A percentile compares a stretch with the other conserved stretches of the same genome.
Evolutionary conservation across 2,113 vertebrate genomes (phyloP).

Genomic region (Thunnus thynnus): DNA sequence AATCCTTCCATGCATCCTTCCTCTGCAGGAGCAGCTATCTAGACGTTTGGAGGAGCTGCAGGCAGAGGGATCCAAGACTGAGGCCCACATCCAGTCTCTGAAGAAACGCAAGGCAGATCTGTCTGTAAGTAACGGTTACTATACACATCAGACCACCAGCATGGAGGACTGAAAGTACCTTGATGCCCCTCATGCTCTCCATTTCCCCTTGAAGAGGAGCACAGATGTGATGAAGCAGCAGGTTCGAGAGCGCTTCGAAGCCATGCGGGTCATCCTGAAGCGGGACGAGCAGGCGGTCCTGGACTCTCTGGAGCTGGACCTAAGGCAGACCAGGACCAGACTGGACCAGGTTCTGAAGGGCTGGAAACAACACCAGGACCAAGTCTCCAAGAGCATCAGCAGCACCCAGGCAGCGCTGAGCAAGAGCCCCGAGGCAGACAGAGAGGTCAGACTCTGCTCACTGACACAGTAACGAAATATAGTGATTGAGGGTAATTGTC

Average conservation of each 20-base stretch:
- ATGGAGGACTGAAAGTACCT: too few relatives aligned
- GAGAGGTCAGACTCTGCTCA: slow-evolving; percentile 37
- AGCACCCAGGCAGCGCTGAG: slow-evolving; percentile 49
- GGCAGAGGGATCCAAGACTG: slow-evolving; percentile 68
- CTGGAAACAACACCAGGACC: slow-evolving; percentile 77
- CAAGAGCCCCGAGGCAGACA: slow-evolving; percentile 14
- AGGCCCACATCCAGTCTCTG: slow-evolving; percentile 82
- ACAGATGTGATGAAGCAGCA: slow-evolving; percentile 82
- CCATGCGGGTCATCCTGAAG: slow-evolving; percentile 65
- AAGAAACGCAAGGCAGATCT: slow-evolving; percentile 82
- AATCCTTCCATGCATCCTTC: not conserved
- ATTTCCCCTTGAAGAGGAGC: slow-evolving; percentile 60
- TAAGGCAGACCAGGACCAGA: slow-evolving; percentile 68
- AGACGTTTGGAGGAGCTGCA: slow-evolving; percentile 75
- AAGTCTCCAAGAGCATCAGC: slow-evolving; percentile 71
- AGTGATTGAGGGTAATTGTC: not conserved
- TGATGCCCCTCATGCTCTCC: not conserved
- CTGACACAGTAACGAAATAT: not conserved
- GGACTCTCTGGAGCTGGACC: slow-evolving; percentile 81
- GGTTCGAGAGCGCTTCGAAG: slow-evolving; percentile 76
- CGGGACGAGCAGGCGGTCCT: slow-evolving; percentile 73
- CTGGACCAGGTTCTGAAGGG: slow-evolving; percentile 76
- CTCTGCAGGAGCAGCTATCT: slow-evolving; percentile 75
- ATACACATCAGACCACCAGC: not conserved
- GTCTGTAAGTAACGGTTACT: slow-evolving; percentile 68